Evolutionary conservation across 2,888 invertebrate genomes (phyloP).

Genomic region (Spicauda simplicius): DNA sequence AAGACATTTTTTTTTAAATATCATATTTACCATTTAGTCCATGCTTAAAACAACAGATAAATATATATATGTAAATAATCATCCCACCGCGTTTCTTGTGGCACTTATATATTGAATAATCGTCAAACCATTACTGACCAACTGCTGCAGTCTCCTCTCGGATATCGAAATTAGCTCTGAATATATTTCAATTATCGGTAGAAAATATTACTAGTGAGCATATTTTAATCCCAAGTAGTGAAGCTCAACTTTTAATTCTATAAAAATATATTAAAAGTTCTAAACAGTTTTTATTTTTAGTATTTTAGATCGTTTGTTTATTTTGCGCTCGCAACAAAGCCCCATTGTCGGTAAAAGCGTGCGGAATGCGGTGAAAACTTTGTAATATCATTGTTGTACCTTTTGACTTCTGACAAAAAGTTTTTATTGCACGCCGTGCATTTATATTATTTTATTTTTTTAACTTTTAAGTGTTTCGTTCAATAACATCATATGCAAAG

Average conservation of each 20-base stretch:
- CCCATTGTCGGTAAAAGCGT: conserved; percentile 30
- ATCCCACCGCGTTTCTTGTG: too few species aligned
- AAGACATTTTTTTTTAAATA: too few species aligned
- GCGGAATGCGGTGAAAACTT: conserved; percentile 35
- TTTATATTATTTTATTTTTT: conserved; percentile 9
- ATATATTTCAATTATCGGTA: too few species aligned
- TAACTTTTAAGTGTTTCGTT: conserved; percentile 3
- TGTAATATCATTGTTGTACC: conserved; percentile 32
- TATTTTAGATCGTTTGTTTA: conserved; percentile 23
- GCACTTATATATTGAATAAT: too few species aligned
- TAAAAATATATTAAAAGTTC: background rate
- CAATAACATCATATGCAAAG: background rate
- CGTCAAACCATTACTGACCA: too few species aligned
- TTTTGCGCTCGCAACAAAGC: conserved; percentile 23
- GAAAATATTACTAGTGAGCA: too few species aligned
- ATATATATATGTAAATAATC: too few species aligned
- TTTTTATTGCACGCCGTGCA: conserved; percentile 14
- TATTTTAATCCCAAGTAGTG: background rate
- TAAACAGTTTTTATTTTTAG: conserved; percentile 14
- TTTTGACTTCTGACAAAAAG: conserved; percentile 26
- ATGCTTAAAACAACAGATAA: too few species aligned
- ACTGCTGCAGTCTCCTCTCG: too few species aligned
- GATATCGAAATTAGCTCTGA: too few species aligned
- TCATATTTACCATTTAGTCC: too few species aligned
- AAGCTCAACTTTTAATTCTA: background rate